Evolutionary conservation across 2,797 vertebrate genomes (phyloP), one percentile per base, ranked within the genome.

Genomic region (Pelodytes ibericus): DNA sequence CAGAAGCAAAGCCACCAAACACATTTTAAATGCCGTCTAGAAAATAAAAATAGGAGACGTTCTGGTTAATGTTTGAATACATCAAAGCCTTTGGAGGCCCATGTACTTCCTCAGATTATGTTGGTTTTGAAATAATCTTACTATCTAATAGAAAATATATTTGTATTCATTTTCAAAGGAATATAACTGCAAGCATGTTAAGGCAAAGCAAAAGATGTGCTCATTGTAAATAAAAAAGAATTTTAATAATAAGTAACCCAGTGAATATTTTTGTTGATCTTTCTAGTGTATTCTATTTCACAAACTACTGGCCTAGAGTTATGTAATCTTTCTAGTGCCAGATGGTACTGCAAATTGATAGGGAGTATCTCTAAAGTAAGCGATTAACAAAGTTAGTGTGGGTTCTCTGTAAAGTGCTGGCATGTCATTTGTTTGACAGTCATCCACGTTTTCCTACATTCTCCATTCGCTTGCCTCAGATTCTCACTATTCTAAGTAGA

Each of bases 121-220:
- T 49, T 72, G 53, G 29, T 47, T 60, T 61, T n/a, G 57, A 57
- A 60, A 56, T 72, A 60, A 68, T 29, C 67, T 72, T 72, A 61
- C 11, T 22, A 22, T 61, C 41, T 72, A 41, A 66, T 36, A 66
- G 41, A 64, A 53, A 13, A 78, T 18, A 41, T 39, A 30, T 24
- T 66, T 68, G 67, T 53, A 71, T 60, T 72, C 39, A 57, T 64
- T 70, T 70, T 64, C 72, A 65, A 65, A 65, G 60, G 22, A 58
- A 75, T 29, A 60, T 8, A 26, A n/a, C 72, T 33, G 44, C 67
- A 61, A 51, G 68, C 72, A 18, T 44, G n/a, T 71, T 67, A 18
- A 29, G 8, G 11, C 36, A 24, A 51, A 18, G 6, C 8, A n/a
- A 15, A 61, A 62, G 25, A 39, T 47, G 36, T 30, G 26, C 63